Evolutionary conservation across 35 echinoderm and acorn worm species (phyloP).

Genomic region (Ptychodera flava): DNA sequence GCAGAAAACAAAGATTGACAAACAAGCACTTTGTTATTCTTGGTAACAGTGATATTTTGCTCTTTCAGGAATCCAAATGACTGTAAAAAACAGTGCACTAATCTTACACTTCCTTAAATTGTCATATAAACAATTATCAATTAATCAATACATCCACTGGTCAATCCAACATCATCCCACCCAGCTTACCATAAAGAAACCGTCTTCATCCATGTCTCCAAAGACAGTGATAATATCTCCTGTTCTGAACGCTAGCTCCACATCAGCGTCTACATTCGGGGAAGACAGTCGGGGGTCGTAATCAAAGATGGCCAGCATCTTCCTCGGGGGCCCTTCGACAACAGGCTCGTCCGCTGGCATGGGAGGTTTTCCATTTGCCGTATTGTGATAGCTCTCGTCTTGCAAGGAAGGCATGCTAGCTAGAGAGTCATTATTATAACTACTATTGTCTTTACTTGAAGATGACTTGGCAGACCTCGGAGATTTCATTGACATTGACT

Average conservation of each 20-base stretch:
- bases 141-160: too few species aligned
- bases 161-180: too few species aligned
- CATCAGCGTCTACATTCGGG: conserved; percentile 81
- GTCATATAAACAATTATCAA: too few species aligned
- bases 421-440: neutral
- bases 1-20: too few species aligned
- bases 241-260: conserved; percentile 70
- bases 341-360: conserved; percentile 48
- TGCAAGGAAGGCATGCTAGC: neutral
- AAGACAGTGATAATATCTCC: conserved; percentile 78
- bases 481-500: too few species aligned
- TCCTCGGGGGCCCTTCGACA: conserved; percentile 4
- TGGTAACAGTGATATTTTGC: too few species aligned
- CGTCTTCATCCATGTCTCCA: conserved; percentile 97
- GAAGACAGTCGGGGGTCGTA: conserved; percentile 88
- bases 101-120: too few species aligned
- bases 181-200: conserved; percentile 95
- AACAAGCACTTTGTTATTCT: too few species aligned
- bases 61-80: too few species aligned
- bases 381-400: conserved; percentile 69
- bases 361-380: conserved; percentile 40
- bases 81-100: too few species aligned
- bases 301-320: conserved; percentile 94
- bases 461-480: too few species aligned
- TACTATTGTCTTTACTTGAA: too few species aligned